A percentile compares a stretch with the other conserved stretches of the same genome.
Evolutionary conservation across 2,888 invertebrate species (phyloP).

Genomic region (Cremastobaeus sp.): DNA sequence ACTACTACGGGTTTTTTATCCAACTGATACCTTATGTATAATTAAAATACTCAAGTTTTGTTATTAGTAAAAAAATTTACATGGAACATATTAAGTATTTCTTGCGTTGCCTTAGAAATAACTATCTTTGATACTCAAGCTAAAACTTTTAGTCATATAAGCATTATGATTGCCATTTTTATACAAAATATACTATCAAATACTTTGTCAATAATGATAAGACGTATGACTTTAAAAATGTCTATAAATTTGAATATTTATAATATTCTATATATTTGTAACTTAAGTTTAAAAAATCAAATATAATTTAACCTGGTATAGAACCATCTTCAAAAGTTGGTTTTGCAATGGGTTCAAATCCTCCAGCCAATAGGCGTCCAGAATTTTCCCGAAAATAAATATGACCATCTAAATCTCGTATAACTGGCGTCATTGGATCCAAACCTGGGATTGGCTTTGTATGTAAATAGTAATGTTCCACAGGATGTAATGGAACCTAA

Average conservation of each 20-base stretch:
- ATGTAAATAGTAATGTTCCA: constrained; percentile 95
- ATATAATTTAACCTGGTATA: constrained; percentile 80
- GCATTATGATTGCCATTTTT: too few species aligned
- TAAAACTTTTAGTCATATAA: too few species aligned
- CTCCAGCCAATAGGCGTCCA: constrained; percentile 91
- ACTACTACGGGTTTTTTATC: too few species aligned
- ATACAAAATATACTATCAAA: too few species aligned
- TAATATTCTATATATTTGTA: not conserved
- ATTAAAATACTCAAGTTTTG: too few species aligned
- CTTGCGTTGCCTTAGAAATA: too few species aligned
- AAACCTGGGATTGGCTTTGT: constrained; percentile 89
- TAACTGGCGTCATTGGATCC: constrained; percentile 90
- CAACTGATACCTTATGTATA: too few species aligned
- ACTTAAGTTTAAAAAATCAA: constrained; percentile 12
- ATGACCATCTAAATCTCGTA: constrained; percentile 92
- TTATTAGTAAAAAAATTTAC: too few species aligned
- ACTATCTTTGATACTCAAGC: too few species aligned
- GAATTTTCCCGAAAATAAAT: constrained; percentile 92
- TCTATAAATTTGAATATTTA: not conserved
- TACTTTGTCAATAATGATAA: too few species aligned
- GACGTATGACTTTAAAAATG: too few species aligned
- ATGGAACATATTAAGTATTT: too few species aligned
- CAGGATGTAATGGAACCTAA: constrained; percentile 91
- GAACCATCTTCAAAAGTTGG: constrained; percentile 90
- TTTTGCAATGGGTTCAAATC: constrained; percentile 94